Evolutionary conservation across 2,888 invertebrate species (phyloP), one percentile per base, ranked within the genome.

Genomic region (Leptopilina myrica): DNA sequence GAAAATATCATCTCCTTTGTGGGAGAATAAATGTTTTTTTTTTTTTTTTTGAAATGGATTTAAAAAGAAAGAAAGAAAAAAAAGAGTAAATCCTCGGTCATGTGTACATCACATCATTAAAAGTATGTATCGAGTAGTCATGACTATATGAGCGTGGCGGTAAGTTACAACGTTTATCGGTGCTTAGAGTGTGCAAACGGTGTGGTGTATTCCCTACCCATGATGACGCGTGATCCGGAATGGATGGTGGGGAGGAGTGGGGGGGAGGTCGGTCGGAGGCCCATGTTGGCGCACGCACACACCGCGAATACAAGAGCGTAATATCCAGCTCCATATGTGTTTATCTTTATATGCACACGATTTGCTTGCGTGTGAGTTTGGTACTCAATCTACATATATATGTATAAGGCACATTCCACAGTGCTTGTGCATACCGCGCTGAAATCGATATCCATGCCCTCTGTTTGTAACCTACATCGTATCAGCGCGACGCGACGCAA

Each of bases 361-460:
- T 67, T 20, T 8, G 46, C 7, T 9, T 49, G 49, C 14, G 49
- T 78, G 81, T 78, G 76, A 77, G 76, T 26, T 82, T 83, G 85
- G 83, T 86, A 85, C 14, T 64, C 46, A 62, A 62, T 77, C 76
- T 64, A 76, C 80, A 80, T 77, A 81, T 84, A 80, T 49, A 62
- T 26, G 88, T 88, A 84, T 86, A 87, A 90, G 86, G 88, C 87
- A 85, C 90, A 90, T 90, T 91, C 89, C 90, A 88, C 87, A 90
- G 89, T 90, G 88, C 85, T 87, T 84, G 86, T 87, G 86, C 88
- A 88, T 89, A 87, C 86, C 86, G 85, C 83, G 84, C 86, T 90
- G 90, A 90, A 91, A 91, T 91, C 91, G 90, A 91, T 91, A 90
- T 84, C 88, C 88, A 88, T 86, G 89, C 86, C 86, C 88, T 86